These are phyloP conservation scores for Dendrocopos noguchii DNA, from an alignment of 2,113 vertebrate species.

Conservation along the genomic window DNA sequence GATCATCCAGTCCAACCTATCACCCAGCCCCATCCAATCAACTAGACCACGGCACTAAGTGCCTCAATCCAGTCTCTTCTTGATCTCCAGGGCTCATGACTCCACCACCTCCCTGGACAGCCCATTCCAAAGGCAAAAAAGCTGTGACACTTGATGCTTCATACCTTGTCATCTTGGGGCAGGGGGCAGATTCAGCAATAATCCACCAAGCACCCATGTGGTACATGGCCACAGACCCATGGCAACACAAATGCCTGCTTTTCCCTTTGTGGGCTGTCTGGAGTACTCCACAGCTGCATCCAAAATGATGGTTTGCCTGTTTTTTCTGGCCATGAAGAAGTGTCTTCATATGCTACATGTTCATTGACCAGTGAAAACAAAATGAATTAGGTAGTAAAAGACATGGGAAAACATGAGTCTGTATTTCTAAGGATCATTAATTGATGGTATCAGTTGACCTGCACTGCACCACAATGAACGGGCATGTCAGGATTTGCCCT, in stretches of 20 bases:
- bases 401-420: accelerated
- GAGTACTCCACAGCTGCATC: background rate
- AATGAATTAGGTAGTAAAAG: background rate
- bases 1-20: no score
- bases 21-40: no score
- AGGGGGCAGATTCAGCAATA: background rate
- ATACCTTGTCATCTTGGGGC: background rate
- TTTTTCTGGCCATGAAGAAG: background rate
- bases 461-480: background rate
- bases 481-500: background rate
- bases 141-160: background rate
- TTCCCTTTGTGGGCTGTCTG: background rate
- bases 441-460: background rate
- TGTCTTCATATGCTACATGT: background rate
- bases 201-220: accelerated
- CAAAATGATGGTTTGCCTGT: background rate
- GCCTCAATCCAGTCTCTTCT: no score
- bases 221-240: background rate
- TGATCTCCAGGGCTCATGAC: no score
- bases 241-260: background rate
- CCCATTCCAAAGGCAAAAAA: no score
- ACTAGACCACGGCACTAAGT: no score
- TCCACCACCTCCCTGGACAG: no score
- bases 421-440: background rate
- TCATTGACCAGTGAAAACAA: background rate